Conservation (phyloP, 2,888 invertebrate genomes). For the Heliconius charithonia region DNA sequence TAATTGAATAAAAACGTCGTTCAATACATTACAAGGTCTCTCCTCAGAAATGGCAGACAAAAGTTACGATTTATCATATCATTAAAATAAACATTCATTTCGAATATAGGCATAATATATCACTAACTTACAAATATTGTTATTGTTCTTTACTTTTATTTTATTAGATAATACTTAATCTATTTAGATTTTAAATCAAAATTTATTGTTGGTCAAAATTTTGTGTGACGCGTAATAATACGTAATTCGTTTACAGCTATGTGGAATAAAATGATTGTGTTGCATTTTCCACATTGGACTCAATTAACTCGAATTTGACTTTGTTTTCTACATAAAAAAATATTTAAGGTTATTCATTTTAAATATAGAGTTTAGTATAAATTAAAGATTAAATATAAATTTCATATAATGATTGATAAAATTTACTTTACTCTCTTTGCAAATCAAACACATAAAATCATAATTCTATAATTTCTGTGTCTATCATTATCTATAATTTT, state of each 20-base stretch:
- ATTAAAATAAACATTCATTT: slow-evolving; percentile 23
- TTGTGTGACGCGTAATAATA: slow-evolving; percentile 23
- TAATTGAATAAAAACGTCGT: slow-evolving; percentile 49
- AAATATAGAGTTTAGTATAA: too few relatives aligned
- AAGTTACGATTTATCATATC: slow-evolving; percentile 44
- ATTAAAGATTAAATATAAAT: not conserved
- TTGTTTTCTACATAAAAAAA: too few relatives aligned
- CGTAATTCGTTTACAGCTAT: slow-evolving; percentile 16
- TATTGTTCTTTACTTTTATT: not conserved
- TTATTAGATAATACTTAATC: not conserved
- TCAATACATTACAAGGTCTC: slow-evolving; percentile 52
- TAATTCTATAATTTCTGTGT: not conserved
- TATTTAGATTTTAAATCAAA: not conserved
- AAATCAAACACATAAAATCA: not conserved
- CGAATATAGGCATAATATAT: not conserved
- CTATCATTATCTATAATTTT: too few relatives aligned
- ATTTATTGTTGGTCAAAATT: not conserved
- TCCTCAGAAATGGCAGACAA: slow-evolving; percentile 52
- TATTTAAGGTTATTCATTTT: too few relatives aligned
- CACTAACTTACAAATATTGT: not conserved
- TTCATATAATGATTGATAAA: not conserved
- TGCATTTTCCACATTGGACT: not conserved
- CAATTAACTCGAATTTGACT: not conserved
- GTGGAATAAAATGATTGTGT: not conserved
- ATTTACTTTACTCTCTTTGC: not conserved